Base-by-base conservation (phyloP, 2,797 vertebrate genomes). In the Heterohyrax brucei region DNA sequence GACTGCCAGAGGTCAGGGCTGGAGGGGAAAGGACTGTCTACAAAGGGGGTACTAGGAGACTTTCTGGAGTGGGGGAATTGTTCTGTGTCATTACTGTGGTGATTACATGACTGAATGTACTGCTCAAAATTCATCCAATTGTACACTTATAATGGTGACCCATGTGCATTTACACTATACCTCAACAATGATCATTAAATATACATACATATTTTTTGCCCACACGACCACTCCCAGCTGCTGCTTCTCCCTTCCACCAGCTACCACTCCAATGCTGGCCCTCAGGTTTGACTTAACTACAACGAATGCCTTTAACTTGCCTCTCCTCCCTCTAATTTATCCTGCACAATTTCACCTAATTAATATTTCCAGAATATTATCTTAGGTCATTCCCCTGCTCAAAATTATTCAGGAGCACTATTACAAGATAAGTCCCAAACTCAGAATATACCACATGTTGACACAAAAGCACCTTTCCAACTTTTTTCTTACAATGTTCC, bases 391-490 rank as follows among this genome's bases (percentile, higher is more conserved):
- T 77, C 9, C 70, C 39, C 73, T 81, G 56, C 24, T 89, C 64
- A 86, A 73, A 92, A 78, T 93, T 59, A n/a, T 76, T 68, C 50
- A 86, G 19, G 84, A 93, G 66, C 46, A 96, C 61, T 85, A 62
- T 73, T 86, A 19, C 1, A 39, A 87, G 9, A 66, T 44, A 87
- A 81, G 84, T 78, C 82, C 24, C 64, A 91, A 93, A 79, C 13
- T 39, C 28, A 87, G 50, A 79, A 64, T 28, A 86, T 5, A 46
- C 83, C 70, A 44, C 19, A 14, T 13, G 48, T 24, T 73, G 48
- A 76, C 28, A 83, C n/a, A 56, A 87, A 87, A 82, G 3, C 76
- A 59, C 22, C 28, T 87, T 93, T 78, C 68, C 85, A 94, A 87
- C 53, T 46, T 39, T 81, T 70, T 84, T 5, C 62, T 85, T 78